Base-by-base conservation (phyloP, 2,888 invertebrate genomes). In the Orthosia gothica region DNA sequence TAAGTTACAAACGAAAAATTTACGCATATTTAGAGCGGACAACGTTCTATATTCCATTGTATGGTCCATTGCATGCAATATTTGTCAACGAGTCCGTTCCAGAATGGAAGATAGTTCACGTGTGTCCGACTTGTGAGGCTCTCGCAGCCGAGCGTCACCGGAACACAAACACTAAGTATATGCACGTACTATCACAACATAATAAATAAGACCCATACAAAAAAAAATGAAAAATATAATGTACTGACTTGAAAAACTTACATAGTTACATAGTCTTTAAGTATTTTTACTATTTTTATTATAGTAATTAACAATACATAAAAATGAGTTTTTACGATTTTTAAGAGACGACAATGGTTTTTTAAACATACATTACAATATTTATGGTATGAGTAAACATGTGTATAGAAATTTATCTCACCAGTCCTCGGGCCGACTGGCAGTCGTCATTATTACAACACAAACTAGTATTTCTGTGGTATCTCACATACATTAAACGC, bases 261-360 rank as follows among this genome's bases (percentile, higher is more conserved):
- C 88, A 91, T 86, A 89, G 88, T 89, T 87, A 87, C 82, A 87
- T 92, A 93, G 93, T 93, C 92, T 93, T 94, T 92, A 91, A 92
- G 91, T 92, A 90, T 90, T 94, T 95, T 94, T 94, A 93, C 94
- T 90, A 90, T 94, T 94, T 93, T 95, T 94, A 93, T 92, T 89
- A 45, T 45, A 45, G 40, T 61, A 89, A 91, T 88, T 75, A 75
- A 70, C 70, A 82, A 79, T 88, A 91, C 67, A 90, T 86, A 89
- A 88, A 88, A 83, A 90, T 80, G 85, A 89, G 87, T 93, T 69
- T 74, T 94, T 94, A 92, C 94, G 91, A 91, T 95, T 94, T 95
- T 94, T 94, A 92, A 91, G 76, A 89, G 87, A 89, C 90, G 90
- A 89, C 81, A 74, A 82, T 81, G 86, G 82, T 84, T 88, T 85